These are phyloP conservation scores for Epizoanthus scotinus DNA, from an alignment of 92 coral and sea anemone species.

Conservation along the genomic window DNA sequence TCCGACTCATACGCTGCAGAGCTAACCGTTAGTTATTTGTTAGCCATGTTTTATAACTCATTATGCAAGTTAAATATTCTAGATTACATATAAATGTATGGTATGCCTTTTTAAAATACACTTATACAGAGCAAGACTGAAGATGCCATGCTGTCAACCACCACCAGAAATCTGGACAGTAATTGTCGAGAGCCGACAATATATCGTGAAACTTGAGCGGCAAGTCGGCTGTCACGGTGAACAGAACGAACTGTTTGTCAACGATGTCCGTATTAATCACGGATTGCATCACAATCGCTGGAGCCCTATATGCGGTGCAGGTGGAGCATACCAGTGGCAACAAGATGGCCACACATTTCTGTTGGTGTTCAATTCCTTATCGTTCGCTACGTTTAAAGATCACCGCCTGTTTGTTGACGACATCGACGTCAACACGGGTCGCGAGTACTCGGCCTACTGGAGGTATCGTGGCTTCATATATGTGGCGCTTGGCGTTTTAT, in stretches of 20 bases:
- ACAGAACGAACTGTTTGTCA: conserved; percentile 50
- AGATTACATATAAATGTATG: too few relatives aligned
- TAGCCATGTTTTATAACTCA: too few relatives aligned
- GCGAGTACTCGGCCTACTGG: conserved; percentile 50
- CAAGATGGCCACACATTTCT: conserved; percentile 47
- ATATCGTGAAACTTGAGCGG: conserved; percentile 48
- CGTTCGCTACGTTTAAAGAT: conserved; percentile 40
- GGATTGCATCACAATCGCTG: conserved; percentile 43
- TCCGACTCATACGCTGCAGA: too few relatives aligned
- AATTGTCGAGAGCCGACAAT: conserved; percentile 38
- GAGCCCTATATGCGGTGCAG: conserved; percentile 51
- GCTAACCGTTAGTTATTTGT: too few relatives aligned
- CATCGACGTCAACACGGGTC: conserved; percentile 54
- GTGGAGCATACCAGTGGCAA: conserved; percentile 53
- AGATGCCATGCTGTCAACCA: background rate
- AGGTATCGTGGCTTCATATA: conserved; percentile 40
- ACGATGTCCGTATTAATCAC: conserved; percentile 38
- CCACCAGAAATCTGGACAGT: conserved; percentile 49
- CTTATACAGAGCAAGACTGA: conserved; percentile 2
- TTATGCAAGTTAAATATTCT: too few relatives aligned
- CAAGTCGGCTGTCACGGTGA: conserved; percentile 49
- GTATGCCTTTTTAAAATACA: too few relatives aligned
- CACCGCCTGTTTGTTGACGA: conserved; percentile 60
- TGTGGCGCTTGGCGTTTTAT: conserved; percentile 29
- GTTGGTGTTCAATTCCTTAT: conserved; percentile 54